Percentiles rank a stretch among this genome's conserved stretches.
phyloP scores from a whole-genome alignment of 92 coral and sea anemone species.

The Plumapathes pennacea region DNA sequence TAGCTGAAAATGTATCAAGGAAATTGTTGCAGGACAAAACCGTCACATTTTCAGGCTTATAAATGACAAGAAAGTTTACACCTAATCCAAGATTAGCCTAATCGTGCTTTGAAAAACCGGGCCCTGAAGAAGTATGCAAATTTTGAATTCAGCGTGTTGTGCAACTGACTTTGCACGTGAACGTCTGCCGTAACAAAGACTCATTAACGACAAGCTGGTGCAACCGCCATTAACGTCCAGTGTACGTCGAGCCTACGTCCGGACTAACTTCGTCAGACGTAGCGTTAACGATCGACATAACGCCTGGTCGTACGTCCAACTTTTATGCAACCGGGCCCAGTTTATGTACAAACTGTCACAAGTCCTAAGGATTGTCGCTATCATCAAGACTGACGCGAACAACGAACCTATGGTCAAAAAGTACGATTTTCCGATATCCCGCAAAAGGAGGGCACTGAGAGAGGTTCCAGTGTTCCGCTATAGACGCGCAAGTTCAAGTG shows the following conservation, averaged over 20 bases:
- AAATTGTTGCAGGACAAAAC: too few species aligned
- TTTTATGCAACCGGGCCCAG: constrained; percentile 8
- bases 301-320: constrained; percentile 4
- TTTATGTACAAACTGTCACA: not conserved
- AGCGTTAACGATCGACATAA: constrained; percentile 1
- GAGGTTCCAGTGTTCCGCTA: too few species aligned
- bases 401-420: constrained; percentile 45
- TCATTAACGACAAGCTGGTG: constrained; percentile 6
- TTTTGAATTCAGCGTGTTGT: not conserved
- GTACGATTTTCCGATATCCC: too few species aligned
- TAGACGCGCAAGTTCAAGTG: too few species aligned
- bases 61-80: too few species aligned
- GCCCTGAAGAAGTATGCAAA: constrained; percentile 26
- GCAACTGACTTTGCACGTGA: constrained; percentile 24
- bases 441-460: too few species aligned
- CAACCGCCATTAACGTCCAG: constrained; percentile 8
- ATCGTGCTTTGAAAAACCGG: too few species aligned
- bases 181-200: constrained; percentile 2
- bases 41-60: too few species aligned
- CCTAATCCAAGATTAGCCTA: too few species aligned
- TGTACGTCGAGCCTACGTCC: not conserved
- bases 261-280: constrained; percentile 8
- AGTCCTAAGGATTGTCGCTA: constrained; percentile 61
- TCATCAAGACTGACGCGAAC: constrained; percentile 43
- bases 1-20: too few species aligned